Evolutionary conservation across 2,797 vertebrate genomes (phyloP).

Genomic region (Kryptolebias ocellatus): DNA sequence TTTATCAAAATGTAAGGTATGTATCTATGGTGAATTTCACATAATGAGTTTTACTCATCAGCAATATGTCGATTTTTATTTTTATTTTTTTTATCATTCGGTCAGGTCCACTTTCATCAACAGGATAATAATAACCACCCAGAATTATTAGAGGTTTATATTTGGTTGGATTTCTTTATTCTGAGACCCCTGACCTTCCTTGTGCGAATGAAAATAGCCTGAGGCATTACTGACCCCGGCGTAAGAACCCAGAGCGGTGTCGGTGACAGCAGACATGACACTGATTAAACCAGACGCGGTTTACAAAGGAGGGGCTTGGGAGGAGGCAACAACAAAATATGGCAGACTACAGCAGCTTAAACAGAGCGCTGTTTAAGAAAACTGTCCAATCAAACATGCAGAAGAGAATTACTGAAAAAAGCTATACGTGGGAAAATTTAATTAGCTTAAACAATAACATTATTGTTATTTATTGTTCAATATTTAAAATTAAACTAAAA

Average conservation of each 20-base stretch:
- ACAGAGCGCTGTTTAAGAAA: background rate
- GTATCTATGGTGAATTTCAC: no score
- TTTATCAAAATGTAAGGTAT: no score
- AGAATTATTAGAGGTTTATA: background rate
- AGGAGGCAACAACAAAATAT: background rate
- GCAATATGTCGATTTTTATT: background rate
- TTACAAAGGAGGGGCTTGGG: background rate
- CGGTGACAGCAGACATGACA: conserved; percentile 14
- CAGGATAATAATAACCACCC: conserved; percentile 4
- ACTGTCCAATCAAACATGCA: no score
- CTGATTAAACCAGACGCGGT: conserved; percentile 12
- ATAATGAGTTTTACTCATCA: conserved; percentile 19
- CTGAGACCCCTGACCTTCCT: conserved; percentile 9
- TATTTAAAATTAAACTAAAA: no score
- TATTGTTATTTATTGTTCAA: no score
- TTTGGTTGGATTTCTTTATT: conserved; percentile 6
- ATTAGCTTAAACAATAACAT: no score
- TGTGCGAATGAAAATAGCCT: conserved; percentile 6
- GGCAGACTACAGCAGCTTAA: background rate
- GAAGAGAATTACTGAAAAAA: no score
- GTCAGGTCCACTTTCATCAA: background rate
- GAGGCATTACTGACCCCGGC: conserved; percentile 6
- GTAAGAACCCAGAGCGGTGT: background rate
- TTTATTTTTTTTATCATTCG: background rate
- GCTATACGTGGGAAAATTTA: no score